These are phyloP conservation scores for Typhlichthys subterraneus DNA, from an alignment of 2,797 vertebrate genomes.

Conservation along the genomic window DNA sequence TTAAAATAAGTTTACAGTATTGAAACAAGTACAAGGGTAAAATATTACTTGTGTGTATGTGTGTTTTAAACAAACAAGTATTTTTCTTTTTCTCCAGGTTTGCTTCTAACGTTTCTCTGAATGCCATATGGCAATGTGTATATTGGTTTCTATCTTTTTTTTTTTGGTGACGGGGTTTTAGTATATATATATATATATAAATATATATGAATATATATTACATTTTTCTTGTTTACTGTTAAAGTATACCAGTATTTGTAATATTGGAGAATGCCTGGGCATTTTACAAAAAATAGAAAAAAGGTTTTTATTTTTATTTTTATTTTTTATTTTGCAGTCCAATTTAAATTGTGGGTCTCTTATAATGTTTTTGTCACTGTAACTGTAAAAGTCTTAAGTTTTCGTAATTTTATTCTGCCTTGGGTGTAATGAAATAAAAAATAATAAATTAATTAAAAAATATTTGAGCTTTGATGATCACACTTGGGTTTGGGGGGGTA, in stretches of 20 bases:
- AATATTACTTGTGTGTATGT: constrained; percentile 96
- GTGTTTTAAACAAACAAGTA: constrained; percentile 88
- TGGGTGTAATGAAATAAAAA: constrained; percentile 89
- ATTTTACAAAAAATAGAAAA: constrained; percentile 94
- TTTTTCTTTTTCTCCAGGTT: constrained; percentile 84
- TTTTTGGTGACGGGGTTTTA: constrained; percentile 97
- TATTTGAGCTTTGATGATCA: constrained; percentile 36
- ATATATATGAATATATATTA: constrained; percentile 89
- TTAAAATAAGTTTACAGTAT: constrained; percentile 99
- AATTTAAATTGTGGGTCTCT: constrained; percentile 98
- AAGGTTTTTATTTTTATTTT: constrained; percentile 39
- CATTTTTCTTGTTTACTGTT: constrained; percentile 99
- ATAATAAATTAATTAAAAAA: constrained; percentile 67
- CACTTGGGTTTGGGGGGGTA: constrained; percentile 8
- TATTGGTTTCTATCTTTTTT: constrained; percentile 75
- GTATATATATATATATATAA: constrained; percentile 84
- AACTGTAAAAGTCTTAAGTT: constrained; percentile 98
- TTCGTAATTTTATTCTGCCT: constrained; percentile 98
- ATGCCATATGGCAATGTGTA: constrained; percentile 93
- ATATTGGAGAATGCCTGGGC: constrained; percentile 98
- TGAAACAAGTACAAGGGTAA: constrained; percentile 99
- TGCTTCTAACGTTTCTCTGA: constrained; percentile 89
- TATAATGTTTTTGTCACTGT: constrained; percentile 98
- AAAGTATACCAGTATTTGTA: constrained; percentile 99
- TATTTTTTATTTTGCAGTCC: constrained; percentile 92